A percentile compares a stretch with the other conserved stretches of the same genome.
phyloP scores from a whole-genome alignment of 2,113 vertebrate genomes.

The Fregata magnificens region DNA sequence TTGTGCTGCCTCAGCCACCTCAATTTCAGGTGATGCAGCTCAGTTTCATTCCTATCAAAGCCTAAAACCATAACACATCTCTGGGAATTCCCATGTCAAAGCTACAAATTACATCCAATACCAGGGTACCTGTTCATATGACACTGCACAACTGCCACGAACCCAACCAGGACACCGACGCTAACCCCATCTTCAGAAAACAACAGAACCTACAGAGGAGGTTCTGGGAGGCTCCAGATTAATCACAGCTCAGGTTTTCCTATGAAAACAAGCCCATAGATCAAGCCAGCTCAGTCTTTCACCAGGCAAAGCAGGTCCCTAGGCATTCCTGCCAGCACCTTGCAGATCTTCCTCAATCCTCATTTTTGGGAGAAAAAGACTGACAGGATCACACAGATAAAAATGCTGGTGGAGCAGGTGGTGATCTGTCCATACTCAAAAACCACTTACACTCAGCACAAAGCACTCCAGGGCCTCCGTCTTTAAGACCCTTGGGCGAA shows the following conservation, averaged over 20 bases:
- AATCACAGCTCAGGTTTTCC: not conserved
- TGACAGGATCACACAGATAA: not conserved
- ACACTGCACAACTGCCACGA: not conserved
- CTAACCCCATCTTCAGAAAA: not conserved
- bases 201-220: not conserved
- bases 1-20: too few relatives aligned
- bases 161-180: not conserved
- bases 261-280: not conserved
- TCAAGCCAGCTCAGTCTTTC: not conserved
- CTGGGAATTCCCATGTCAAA: not conserved
- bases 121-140: not conserved
- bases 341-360: not conserved
- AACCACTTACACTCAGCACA: not conserved
- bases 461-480: not conserved
- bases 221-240: not conserved
- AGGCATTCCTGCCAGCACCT: not conserved
- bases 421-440: not conserved
- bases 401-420: not conserved
- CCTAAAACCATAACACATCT: not conserved
- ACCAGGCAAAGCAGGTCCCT: not conserved
- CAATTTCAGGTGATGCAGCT: not conserved
- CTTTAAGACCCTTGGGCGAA: not conserved
- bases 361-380: not conserved
- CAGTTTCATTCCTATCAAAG: not conserved
- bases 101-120: not conserved